phyloP scores from a whole-genome alignment of 2,113 vertebrate species.

The Alethe diademata region DNA sequence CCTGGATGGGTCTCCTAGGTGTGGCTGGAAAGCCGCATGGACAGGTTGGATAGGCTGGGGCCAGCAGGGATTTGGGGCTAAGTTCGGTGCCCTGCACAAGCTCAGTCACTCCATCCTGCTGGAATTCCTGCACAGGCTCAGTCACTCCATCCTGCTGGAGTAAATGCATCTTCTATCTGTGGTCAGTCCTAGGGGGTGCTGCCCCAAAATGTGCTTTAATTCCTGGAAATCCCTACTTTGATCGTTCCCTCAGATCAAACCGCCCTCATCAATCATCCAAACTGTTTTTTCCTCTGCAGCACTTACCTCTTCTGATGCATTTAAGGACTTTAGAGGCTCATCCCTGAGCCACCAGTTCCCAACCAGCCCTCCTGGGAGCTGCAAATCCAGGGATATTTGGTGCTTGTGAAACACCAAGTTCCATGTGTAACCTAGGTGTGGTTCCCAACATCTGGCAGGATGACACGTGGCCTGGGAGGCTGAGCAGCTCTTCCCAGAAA shows the following conservation, averaged over 20 bases:
- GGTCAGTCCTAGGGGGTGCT: accelerated
- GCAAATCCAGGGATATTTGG: accelerated
- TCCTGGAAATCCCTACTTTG: neutral
- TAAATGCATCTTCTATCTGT: accelerated
- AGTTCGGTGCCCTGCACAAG: accelerated
- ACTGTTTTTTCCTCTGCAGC: neutral
- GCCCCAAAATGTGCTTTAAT: neutral
- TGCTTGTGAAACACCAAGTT: neutral
- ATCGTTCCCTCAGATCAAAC: neutral
- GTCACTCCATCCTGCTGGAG: neutral
- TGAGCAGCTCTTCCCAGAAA: neutral
- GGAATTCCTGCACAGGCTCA: neutral
- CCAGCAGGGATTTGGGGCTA: no score
- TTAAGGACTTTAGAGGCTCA: neutral
- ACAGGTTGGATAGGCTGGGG: neutral
- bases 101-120: accelerated
- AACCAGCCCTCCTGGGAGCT: neutral
- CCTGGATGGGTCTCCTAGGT: neutral
- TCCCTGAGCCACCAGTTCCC: neutral
- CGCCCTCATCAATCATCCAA: neutral
- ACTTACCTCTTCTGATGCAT: neutral
- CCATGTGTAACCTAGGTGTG: accelerated
- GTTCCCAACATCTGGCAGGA: neutral
- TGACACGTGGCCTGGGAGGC: accelerated
- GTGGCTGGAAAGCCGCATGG: neutral